Evolutionary conservation across 2,888 invertebrate species (phyloP), one percentile per base, ranked within the genome.

Genomic region (Coenonympha arcania): DNA sequence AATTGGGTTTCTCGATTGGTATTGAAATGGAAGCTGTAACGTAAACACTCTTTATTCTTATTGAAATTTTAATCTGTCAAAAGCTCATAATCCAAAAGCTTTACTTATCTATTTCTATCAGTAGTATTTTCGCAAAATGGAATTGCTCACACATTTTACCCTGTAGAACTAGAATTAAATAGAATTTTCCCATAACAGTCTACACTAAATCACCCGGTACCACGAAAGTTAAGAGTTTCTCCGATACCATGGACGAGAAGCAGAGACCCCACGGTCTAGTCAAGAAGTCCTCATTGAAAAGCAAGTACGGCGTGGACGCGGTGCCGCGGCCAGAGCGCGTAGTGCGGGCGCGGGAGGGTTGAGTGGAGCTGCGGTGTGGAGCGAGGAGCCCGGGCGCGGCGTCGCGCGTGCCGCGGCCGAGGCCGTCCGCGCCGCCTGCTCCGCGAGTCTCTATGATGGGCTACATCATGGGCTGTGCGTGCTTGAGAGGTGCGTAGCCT

Each of bases 391-490:
- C 81, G n/a, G n/a, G n/a, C 85, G 83, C 83, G 83, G 79, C 71
- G n/a, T 71, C 65, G 75, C 74, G 72, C 76, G 76, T 66, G 73
- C 84, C 82, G 80, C 70, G 74, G 64, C 78, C 69, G 54, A 69
- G 63, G 61, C 63, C 76, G 55, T 68, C 64, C 58, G 66, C 78
- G 65, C 73, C 73, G 66, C 72, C 77, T 57, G 68, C 78, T 61
- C 74, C 69, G 64, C 73, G 82, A 54, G 68, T 79, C 64, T 88
- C 90, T 88, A 93, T 94, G 93, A 95, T 95, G 94, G 94, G 94
- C 88, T 94, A 93, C 90, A 94, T 94, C 89, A 94, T 94, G 95
- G 94, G 94, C 85, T 95, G 94, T 89, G 93, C 94, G 87, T 95
- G 94, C 89, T 90, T 95, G 87, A 93, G 93, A 93, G 94, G 94